Evolutionary conservation across 2,113 vertebrate genomes (phyloP), one percentile per base, ranked within the genome.

Genomic region (Proterorhinus semilunaris): DNA sequence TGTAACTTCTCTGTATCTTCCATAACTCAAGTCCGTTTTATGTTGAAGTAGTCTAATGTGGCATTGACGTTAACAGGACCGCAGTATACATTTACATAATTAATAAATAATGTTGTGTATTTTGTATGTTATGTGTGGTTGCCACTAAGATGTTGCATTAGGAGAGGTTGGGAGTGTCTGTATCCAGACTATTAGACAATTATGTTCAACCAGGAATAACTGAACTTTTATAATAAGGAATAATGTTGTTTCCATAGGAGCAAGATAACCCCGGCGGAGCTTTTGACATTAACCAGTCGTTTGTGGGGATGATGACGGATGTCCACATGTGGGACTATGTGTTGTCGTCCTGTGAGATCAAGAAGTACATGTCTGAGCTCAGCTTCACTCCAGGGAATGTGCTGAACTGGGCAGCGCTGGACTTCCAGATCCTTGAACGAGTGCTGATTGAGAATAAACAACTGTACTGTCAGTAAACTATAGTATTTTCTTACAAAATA

Each of bases 251-350:
- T 67, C 12, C 59, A 59, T 75, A 90, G 84, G 89, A 90, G 0
- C 86, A 91, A 68, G 89, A 91, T 67, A 6, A 44, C 11, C 71
- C 82, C 0, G 85, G 84, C 43, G 86, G 87, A 0, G 61, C 49
- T 0, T 90, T 89, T 71, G 81, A 85, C 47, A 0, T 2, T 0
- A 72, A 52, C 0, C 89, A 90, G 80, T 77, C 53, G 44, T 90
- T 91, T 0, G 6, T 82, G 46, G 88, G 90, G 7, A 88, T 88
- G 84, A 78, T 88, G 61, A 16, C 74, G 7, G 88, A 91, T 10
- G 76, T 90, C 53, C 80, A 91, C 74, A 83, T 91, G 87, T 91
- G 89, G 88, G 58, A 90, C 78, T 76, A 87, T 51, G 10, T 49
- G 53, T 84, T 91, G 1, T 86, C 86, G 5, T 3, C 75, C 27